phyloP scores from a whole-genome alignment of 1,140 invertebrate species.

The Coenobita brevimanus region DNA sequence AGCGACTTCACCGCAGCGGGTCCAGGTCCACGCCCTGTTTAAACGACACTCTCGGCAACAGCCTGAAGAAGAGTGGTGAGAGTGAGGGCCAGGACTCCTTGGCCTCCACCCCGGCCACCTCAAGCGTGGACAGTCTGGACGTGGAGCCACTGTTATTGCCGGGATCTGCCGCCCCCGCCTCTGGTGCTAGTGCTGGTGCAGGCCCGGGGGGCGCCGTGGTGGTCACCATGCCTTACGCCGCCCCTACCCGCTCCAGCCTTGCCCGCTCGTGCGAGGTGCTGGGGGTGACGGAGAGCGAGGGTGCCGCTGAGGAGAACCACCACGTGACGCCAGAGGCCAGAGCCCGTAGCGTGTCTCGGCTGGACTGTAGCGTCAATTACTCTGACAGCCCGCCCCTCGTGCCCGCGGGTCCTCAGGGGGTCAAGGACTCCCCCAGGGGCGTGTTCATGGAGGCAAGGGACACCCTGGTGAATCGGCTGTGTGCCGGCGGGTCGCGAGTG shows the following conservation, averaged over 20 bases:
- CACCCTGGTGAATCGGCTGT: constrained; percentile 53
- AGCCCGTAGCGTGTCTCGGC: constrained; percentile 47
- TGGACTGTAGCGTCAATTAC: constrained; percentile 67
- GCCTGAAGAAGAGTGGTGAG: constrained; percentile 11
- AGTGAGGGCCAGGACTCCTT: constrained; percentile 79
- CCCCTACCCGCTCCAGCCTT: constrained; percentile 16
- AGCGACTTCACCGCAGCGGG: constrained; percentile 51
- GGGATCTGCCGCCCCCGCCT: background rate
- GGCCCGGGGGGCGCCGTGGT: constrained; percentile 1
- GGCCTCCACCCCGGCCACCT: constrained; percentile 77
- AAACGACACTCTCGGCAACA: constrained; percentile 3
- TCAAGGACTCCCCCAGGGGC: constrained; percentile 50
- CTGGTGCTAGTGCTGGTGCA: background rate
- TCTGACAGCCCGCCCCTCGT: constrained; percentile 58
- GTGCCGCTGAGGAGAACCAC: background rate
- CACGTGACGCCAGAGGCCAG: background rate
- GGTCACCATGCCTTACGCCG: constrained; percentile 5
- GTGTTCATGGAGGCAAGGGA: constrained; percentile 57
- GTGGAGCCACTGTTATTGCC: constrained; percentile 8
- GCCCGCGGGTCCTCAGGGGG: background rate
- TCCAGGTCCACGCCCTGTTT: constrained; percentile 58
- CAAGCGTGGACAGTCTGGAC: constrained; percentile 72
- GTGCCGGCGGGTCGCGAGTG: constrained; percentile 36
- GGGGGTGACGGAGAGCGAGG: constrained; percentile 26
- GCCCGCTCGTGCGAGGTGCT: constrained; percentile 50